Evolutionary conservation across 1,140 invertebrate genomes (phyloP).

Genomic region (Lepidotrigona ventralis): DNA sequence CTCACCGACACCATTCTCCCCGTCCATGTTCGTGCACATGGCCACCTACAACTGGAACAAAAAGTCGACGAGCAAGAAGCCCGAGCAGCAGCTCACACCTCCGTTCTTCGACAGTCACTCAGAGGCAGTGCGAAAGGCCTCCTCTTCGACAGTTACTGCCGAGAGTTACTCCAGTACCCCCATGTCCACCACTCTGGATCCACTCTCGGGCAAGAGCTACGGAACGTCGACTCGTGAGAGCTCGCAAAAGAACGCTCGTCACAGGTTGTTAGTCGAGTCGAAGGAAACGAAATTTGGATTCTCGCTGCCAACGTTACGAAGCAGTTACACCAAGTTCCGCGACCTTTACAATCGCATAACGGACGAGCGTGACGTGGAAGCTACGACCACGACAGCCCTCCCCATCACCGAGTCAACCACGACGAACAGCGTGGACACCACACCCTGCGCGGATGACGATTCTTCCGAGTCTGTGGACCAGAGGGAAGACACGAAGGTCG

Average conservation of each 20-base stretch:
- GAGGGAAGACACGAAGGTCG: neutral
- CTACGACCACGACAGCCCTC: neutral
- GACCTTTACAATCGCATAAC: constrained; percentile 61
- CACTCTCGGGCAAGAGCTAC: constrained; percentile 14
- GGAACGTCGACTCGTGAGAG: constrained; percentile 55
- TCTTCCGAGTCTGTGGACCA: neutral
- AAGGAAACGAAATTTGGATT: constrained; percentile 10
- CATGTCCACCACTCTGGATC: constrained; percentile 30
- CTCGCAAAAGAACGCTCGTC: constrained; percentile 71
- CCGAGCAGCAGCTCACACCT: constrained; percentile 66
- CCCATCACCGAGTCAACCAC: constrained; percentile 35
- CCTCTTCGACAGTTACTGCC: neutral
- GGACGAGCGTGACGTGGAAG: constrained; percentile 28
- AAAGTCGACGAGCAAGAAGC: constrained; percentile 48
- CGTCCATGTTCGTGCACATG: constrained; percentile 6
- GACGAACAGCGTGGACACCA: constrained; percentile 13
- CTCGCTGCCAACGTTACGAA: constrained; percentile 68
- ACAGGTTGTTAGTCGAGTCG: constrained; percentile 55
- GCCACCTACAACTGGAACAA: constrained; percentile 18
- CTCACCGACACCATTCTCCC: constrained; percentile 71
- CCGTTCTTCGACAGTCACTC: constrained; percentile 46
- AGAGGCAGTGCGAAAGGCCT: constrained; percentile 17
- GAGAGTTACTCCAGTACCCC: constrained; percentile 35
- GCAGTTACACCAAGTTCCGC: constrained; percentile 65
- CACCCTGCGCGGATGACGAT: neutral